Evolutionary conservation across 92 coral and sea anemone genomes (phyloP).

Genomic region (Zoanthus solanderi): DNA sequence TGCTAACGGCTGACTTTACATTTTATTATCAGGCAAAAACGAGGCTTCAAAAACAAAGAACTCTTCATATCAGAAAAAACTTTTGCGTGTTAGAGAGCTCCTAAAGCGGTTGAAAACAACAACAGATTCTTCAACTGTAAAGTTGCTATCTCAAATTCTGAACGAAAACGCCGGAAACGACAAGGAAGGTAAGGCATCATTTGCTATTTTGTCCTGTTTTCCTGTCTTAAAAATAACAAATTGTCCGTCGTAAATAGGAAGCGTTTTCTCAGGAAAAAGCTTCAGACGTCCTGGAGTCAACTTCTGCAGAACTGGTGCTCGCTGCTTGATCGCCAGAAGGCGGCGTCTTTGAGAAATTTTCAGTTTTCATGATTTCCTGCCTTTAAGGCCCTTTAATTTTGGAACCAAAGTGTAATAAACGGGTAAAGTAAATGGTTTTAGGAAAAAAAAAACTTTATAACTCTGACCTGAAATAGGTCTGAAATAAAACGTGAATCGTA

Average conservation of each 20-base stretch:
- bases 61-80: constrained; percentile 74
- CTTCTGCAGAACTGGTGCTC: too few species aligned
- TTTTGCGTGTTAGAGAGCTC: constrained; percentile 80
- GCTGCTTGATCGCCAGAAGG: too few species aligned
- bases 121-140: constrained; percentile 89
- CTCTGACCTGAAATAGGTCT: neutral
- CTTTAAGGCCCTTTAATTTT: neutral
- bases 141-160: constrained; percentile 75
- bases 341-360: too few species aligned
- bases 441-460: neutral
- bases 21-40: constrained; percentile 18
- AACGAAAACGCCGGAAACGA: constrained; percentile 64
- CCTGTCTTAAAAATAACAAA: neutral
- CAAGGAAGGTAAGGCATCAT: constrained; percentile 58
- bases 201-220: neutral
- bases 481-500: neutral
- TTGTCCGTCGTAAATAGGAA: neutral
- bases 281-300: neutral
- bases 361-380: too few species aligned
- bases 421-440: neutral
- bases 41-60: neutral
- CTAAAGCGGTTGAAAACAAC: constrained; percentile 80
- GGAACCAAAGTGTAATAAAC: neutral
- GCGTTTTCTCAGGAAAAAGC: neutral
- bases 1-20: too few species aligned